Base-by-base conservation (phyloP, 2,888 invertebrate genomes). In the Thumatha senex region DNA sequence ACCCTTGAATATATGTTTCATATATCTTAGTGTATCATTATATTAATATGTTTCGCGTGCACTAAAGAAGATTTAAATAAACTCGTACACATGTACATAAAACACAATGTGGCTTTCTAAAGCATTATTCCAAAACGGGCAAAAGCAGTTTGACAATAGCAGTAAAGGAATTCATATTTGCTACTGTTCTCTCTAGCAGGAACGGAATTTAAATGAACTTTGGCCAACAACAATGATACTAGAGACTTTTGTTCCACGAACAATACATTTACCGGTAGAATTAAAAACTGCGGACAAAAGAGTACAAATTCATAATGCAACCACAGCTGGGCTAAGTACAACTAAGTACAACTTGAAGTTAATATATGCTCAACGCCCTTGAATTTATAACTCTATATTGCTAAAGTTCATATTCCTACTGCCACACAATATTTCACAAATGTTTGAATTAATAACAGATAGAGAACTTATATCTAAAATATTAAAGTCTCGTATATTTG, bases 161-260 rank as follows among this genome's bases (percentile, higher is more conserved):
- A 81, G 82, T 83, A 86, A 86, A 86, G 86, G 86, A 87, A 89
- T 88, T 89, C 89, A 89, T 88, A 90, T 89, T 89, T 88, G 88
- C 86, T 82, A 88, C 88, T 83, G 89, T 88, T 87, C 83, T 78
- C 85, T 85, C 87, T 88, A 86, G 86, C 86, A 82, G 84, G 82
- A 78, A 72, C 79, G 79, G 89, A 89, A 89, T 89, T 88, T 87
- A 89, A 90, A 90, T 89, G 89, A 89, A 89, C 90, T 89, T 88
- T 89, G 86, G 84, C 86, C 84, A 85, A 86, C 89, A 86, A 89
- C 87, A 89, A 89, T 89, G 89, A 89, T 86, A 89, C 86, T 83
- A 78, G 80, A 78, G 81, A 85, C 88, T 86, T 87, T 90, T 90
- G 89, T 91, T 87, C 83, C 78, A 78, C 73, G 86, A 87, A 89